phyloP scores from a whole-genome alignment of 2,797 vertebrate genomes.

The Aulostomus chinensis region DNA sequence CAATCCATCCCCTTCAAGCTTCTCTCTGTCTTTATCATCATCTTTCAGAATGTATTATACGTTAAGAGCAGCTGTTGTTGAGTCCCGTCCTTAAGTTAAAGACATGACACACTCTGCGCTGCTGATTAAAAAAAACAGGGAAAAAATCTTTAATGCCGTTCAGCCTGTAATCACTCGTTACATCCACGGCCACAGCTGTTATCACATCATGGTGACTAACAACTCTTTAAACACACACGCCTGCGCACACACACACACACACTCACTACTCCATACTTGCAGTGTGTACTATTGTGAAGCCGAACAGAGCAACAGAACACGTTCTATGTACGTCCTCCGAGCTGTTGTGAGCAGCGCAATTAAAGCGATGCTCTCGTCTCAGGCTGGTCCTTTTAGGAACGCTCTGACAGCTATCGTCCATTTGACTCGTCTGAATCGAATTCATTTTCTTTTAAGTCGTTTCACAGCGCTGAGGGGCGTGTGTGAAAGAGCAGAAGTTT shows the following conservation, averaged over 20 bases:
- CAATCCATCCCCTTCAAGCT: neutral
- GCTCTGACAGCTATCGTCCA: too few species aligned
- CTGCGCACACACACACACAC: neutral
- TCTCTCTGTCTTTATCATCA: constrained; percentile 16
- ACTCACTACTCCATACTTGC: too few species aligned
- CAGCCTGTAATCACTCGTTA: constrained; percentile 48
- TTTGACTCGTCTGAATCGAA: too few species aligned
- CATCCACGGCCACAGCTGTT: constrained; percentile 26
- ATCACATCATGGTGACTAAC: constrained; percentile 28
- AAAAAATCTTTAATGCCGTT: constrained; percentile 37
- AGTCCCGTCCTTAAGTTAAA: constrained; percentile 50
- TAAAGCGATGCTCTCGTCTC: neutral
- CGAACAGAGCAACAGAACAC: too few species aligned
- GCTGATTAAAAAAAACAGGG: constrained; percentile 11
- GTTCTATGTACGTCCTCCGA: neutral
- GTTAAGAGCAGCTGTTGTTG: constrained; percentile 52
- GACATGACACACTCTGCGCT: constrained; percentile 18
- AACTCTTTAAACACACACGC: constrained; percentile 13
- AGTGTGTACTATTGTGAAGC: too few species aligned
- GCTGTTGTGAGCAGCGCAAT: neutral
- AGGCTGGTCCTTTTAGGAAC: too few species aligned
- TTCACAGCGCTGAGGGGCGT: too few species aligned
- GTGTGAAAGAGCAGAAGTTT: too few species aligned
- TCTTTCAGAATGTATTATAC: constrained; percentile 41
- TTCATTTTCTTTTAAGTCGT: too few species aligned